Percentiles rank a stretch among this genome's conserved stretches.
Conservation (phyloP, 2,888 invertebrate species). For the Cyaniris semiargus region DNA sequence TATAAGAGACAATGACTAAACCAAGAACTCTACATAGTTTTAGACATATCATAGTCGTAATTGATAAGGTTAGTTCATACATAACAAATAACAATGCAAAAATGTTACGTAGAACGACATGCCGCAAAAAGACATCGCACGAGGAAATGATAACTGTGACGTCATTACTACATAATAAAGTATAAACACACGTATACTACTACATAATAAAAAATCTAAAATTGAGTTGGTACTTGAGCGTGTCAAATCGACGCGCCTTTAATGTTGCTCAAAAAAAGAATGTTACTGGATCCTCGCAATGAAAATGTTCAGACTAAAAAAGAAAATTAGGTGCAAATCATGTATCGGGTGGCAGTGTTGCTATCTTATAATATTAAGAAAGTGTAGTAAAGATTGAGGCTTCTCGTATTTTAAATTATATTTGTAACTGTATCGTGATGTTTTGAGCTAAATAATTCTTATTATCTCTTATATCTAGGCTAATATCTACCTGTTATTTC, state of each 20-base stretch:
- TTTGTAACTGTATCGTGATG: neutral
- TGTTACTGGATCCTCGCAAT: neutral
- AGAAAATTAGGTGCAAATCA: neutral
- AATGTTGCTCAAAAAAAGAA: conserved; percentile 1
- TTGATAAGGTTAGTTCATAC: neutral
- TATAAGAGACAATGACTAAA: neutral
- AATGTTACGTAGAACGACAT: neutral
- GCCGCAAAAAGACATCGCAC: neutral
- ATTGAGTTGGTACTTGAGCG: neutral
- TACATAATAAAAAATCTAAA: neutral
- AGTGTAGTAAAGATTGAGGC: no score
- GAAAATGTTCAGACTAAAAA: neutral
- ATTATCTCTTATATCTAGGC: neutral
- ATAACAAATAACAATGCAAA: neutral
- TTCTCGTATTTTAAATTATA: neutral
- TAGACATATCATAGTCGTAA: neutral
- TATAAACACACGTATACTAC: neutral
- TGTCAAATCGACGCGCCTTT: neutral
- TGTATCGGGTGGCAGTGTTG: neutral
- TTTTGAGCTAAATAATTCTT: neutral
- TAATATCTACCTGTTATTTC: conserved; percentile 7
- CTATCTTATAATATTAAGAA: no score
- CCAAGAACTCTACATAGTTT: neutral
- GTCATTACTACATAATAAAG: neutral
- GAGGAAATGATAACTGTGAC: conserved; percentile 2